Percentiles rank a stretch among this genome's conserved stretches.
These are phyloP conservation scores for Tetranychus urticae DNA, from an alignment of 1,140 invertebrate genomes.

Conservation along the genomic window DNA sequence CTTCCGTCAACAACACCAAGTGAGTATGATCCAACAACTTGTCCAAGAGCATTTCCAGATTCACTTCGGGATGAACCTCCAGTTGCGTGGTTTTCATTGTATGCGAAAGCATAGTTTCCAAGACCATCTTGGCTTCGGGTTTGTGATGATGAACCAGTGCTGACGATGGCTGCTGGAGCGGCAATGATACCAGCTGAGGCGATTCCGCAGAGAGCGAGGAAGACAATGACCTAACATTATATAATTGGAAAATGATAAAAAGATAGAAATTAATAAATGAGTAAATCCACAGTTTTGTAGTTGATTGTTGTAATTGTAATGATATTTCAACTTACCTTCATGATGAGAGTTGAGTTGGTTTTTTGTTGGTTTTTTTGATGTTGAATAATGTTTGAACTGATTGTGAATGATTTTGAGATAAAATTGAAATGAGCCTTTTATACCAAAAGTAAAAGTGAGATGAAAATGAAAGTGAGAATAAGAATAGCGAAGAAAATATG, in stretches of 20 bases:
- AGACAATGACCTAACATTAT: background rate
- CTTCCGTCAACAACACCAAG: slow-evolving; percentile 13
- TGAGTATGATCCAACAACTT: slow-evolving; percentile 14
- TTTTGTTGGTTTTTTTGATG: slow-evolving; percentile 11
- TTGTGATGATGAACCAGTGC: slow-evolving; percentile 12
- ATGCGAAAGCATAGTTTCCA: slow-evolving; percentile 17
- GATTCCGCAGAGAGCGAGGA: background rate
- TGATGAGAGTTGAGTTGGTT: slow-evolving; percentile 12
- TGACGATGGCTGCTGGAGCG: slow-evolving; percentile 14
- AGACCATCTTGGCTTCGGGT: slow-evolving; percentile 13
- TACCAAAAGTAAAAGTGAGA: background rate
- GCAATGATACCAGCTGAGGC: background rate
- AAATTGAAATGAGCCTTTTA: background rate
- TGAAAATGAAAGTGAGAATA: background rate
- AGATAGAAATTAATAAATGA: background rate
- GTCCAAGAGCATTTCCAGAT: slow-evolving; percentile 11
- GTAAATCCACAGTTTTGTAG: background rate
- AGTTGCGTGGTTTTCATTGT: slow-evolving; percentile 17
- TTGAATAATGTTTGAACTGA: background rate
- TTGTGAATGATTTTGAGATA: background rate
- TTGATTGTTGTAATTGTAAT: background rate
- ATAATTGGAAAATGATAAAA: background rate
- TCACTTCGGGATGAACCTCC: slow-evolving; percentile 15
- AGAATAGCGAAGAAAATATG: background rate
- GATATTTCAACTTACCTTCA: background rate